phyloP scores from a whole-genome alignment of 2,797 vertebrate species.

The Vipera ursinii region DNA sequence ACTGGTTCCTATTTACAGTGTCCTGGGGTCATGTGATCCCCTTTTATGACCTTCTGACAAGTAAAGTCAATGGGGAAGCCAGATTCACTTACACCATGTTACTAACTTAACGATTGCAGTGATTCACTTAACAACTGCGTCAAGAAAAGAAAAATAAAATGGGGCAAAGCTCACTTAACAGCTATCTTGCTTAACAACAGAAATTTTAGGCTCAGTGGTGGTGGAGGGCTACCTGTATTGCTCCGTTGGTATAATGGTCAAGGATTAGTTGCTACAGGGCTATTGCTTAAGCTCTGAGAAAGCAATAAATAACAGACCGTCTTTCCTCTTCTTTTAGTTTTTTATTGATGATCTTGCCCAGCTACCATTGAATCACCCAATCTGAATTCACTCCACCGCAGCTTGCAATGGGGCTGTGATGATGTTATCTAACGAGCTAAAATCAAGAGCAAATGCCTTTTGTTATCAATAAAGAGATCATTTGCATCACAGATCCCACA shows the following conservation, averaged over 20 bases:
- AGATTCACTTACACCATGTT: not conserved
- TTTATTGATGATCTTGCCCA: conserved; percentile 49
- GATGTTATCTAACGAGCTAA: conserved; percentile 3
- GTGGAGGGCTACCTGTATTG: not conserved
- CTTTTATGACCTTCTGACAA: not conserved
- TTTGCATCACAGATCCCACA: conserved; percentile 60
- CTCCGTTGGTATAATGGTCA: not conserved
- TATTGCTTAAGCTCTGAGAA: not conserved
- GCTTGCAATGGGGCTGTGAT: conserved; percentile 1
- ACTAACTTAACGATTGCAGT: not conserved
- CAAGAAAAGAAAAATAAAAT: not conserved
- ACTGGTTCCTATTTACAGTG: not conserved
- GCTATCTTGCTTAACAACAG: not conserved
- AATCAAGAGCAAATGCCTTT: conserved; percentile 49
- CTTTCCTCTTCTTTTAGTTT: conserved; percentile 34
- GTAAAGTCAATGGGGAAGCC: not conserved
- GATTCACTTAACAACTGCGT: not conserved
- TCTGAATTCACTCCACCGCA: conserved; percentile 33
- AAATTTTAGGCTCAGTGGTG: not conserved
- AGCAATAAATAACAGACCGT: conserved; percentile 3
- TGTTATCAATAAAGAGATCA: conserved; percentile 53
- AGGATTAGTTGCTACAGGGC: not conserved
- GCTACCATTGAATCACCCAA: conserved; percentile 34
- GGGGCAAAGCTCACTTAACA: not conserved
- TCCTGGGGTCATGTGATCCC: not conserved